phyloP scores from a whole-genome alignment of 2,888 invertebrate species.

The Ypsolopha sequella region DNA sequence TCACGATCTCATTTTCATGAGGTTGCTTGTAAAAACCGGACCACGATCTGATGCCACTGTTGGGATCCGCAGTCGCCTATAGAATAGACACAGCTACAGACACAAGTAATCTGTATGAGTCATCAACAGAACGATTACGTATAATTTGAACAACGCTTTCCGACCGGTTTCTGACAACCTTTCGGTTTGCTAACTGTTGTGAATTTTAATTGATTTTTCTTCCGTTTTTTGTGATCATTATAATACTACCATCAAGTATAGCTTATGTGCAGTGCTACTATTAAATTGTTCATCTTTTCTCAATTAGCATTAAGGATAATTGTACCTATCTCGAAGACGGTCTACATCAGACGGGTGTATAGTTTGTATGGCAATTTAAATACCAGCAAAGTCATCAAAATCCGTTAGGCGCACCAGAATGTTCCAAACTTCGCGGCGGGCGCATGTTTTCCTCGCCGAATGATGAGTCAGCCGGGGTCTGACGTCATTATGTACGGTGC shows the following conservation, averaged over 20 bases:
- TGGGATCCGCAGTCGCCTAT: neutral
- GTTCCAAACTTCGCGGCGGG: neutral
- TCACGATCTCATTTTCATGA: slow-evolving; percentile 39
- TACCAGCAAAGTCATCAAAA: neutral
- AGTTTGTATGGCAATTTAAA: no score
- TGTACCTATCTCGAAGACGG: no score
- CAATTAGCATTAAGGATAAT: neutral
- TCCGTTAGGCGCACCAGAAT: neutral
- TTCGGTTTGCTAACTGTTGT: neutral
- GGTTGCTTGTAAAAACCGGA: slow-evolving; percentile 30
- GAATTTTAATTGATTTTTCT: no score
- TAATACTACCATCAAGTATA: no score
- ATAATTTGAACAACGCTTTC: neutral
- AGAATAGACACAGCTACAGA: neutral
- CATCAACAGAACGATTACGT: neutral
- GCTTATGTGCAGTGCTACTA: no score
- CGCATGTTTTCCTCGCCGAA: neutral
- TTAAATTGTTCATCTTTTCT: neutral
- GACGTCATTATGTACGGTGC: slow-evolving; percentile 2
- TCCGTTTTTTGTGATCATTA: no score
- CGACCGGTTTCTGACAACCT: neutral
- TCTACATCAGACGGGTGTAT: no score
- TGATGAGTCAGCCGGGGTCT: neutral
- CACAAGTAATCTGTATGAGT: neutral
- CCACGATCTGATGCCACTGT: neutral